Evolutionary conservation across 2,888 invertebrate species (phyloP).

Genomic region (Portevinia maculata): DNA sequence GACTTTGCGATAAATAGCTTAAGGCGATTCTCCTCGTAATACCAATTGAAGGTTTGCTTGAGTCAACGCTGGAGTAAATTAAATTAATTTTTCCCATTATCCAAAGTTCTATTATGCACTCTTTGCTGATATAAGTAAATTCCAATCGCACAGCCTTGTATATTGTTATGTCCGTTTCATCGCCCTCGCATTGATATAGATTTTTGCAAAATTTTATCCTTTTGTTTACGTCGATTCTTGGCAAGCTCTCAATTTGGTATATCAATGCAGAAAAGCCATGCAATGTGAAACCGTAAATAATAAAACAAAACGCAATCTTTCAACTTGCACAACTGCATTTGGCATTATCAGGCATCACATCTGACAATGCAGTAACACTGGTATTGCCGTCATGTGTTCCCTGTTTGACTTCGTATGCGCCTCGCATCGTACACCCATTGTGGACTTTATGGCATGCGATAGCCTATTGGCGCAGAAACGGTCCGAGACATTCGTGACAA

Average conservation of each 20-base stretch:
- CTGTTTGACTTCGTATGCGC: conserved; percentile 24
- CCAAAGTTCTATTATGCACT: conserved; percentile 22
- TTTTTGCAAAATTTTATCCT: background rate
- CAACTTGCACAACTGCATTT: conserved; percentile 54
- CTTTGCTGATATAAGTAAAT: conserved; percentile 38
- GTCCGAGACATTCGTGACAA: conserved; percentile 19
- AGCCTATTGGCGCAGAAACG: conserved; percentile 7
- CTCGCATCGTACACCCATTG: background rate
- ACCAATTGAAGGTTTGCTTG: conserved; percentile 16
- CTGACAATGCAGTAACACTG: conserved; percentile 54
- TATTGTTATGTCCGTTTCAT: conserved; percentile 19
- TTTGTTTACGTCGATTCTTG: conserved; percentile 10
- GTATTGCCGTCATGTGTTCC: conserved; percentile 44
- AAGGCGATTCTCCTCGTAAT: conserved; percentile 21
- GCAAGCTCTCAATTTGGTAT: conserved; percentile 23
- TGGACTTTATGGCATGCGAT: conserved; percentile 8
- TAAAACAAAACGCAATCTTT: conserved; percentile 27
- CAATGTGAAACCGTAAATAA: conserved; percentile 12
- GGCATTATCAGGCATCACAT: conserved; percentile 56
- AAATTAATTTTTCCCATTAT: conserved; percentile 60
- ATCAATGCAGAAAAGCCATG: conserved; percentile 2
- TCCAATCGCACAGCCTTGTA: conserved; percentile 28
- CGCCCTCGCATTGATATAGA: conserved; percentile 13
- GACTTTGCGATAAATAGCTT: conserved; percentile 49
- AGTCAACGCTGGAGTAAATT: conserved; percentile 46